Conservation (phyloP, 2,888 invertebrate species). For the Phymatocera aterrima region DNA sequence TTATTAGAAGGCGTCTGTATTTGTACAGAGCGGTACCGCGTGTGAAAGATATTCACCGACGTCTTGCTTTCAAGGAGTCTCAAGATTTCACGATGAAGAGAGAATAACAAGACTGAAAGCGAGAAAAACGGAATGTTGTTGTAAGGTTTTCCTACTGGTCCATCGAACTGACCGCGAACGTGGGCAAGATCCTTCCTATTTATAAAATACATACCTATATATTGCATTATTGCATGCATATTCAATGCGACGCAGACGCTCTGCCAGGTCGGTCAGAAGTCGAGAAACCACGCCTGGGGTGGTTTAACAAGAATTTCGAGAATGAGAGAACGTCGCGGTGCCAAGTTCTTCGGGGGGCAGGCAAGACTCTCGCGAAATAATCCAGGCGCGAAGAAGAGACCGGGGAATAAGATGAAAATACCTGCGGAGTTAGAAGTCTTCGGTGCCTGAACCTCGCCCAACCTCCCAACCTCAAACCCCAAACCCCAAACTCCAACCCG, state of each 20-base stretch:
- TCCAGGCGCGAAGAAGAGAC: conserved; percentile 68
- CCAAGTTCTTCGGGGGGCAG: conserved; percentile 68
- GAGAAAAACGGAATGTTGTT: neutral
- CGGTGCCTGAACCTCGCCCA: conserved; percentile 47
- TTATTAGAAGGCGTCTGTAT: conserved; percentile 71
- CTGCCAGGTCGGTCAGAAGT: conserved; percentile 23
- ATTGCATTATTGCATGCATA: conserved; percentile 27
- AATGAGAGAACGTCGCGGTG: conserved; percentile 60
- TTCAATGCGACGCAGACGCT: conserved; percentile 11
- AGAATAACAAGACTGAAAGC: no score
- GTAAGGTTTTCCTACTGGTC: neutral
- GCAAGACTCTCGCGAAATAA: conserved; percentile 71
- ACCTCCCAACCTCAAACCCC: no score
- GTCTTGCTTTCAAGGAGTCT: neutral
- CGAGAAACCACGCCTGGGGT: conserved; percentile 38
- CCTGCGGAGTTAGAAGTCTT: conserved; percentile 73
- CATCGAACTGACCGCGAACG: no score
- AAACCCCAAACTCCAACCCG: no score
- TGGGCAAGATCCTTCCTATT: neutral
- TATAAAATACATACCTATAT: neutral
- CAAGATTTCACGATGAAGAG: neutral
- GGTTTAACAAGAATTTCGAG: conserved; percentile 65
- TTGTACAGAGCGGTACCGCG: neutral
- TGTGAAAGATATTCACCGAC: neutral
- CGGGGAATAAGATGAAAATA: conserved; percentile 74